These are phyloP conservation scores for Pangasianodon hypophthalmus DNA, from an alignment of 2,113 vertebrate genomes.

Conservation along the genomic window DNA sequence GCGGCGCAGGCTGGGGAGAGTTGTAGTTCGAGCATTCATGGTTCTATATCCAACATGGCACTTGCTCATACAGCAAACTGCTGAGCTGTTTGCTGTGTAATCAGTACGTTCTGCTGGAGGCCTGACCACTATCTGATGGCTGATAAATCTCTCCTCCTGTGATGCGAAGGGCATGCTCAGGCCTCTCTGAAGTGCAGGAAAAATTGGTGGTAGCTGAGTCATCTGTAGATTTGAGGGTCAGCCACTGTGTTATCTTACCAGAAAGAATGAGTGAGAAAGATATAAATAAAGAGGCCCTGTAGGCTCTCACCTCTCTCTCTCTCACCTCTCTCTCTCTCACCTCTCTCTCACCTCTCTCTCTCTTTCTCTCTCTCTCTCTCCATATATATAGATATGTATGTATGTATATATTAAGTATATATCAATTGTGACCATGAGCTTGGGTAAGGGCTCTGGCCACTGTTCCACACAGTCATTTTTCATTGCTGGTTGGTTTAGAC, in stretches of 20 bases:
- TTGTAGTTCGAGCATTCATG: not conserved
- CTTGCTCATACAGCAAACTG: not conserved
- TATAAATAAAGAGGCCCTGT: not conserved
- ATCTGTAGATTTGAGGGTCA: not conserved
- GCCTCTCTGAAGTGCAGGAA: not conserved
- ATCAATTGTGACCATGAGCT: too few relatives aligned
- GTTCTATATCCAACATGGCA: not conserved
- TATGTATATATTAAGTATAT: too few relatives aligned
- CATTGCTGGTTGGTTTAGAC: not conserved
- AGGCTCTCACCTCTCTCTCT: not conserved
- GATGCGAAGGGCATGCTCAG: not conserved
- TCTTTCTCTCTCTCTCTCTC: not conserved
- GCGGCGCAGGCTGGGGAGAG: not conserved
- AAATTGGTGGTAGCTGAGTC: not conserved
- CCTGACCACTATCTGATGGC: slow-evolving; percentile 14
- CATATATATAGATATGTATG: too few relatives aligned
- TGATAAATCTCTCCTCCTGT: slow-evolving; percentile 24
- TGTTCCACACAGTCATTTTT: not conserved
- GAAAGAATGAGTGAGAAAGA: not conserved
- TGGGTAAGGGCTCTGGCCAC: not conserved
- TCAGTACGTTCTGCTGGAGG: not conserved
- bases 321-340: not conserved
- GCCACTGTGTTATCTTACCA: not conserved
- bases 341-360: not conserved
- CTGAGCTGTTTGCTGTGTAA: slow-evolving; percentile 2